Percentiles rank a stretch among this genome's conserved stretches.
Conservation (phyloP, 23 tunicate species). For the Halocynthia roretzi region DNA sequence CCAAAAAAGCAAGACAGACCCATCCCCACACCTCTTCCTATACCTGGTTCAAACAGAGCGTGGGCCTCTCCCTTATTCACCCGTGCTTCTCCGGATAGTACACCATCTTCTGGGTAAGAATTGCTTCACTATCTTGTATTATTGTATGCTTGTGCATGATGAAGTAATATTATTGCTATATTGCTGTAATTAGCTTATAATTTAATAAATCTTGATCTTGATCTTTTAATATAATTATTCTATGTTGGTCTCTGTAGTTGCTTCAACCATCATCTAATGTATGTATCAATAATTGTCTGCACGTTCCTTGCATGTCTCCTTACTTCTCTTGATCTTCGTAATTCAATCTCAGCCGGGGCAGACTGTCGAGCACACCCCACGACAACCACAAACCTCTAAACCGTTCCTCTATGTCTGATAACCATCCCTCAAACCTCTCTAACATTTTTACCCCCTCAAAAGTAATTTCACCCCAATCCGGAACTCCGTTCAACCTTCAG, state of each 20-base stretch:
- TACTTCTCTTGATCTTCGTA: neutral
- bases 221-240: neutral
- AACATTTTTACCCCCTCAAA: neutral
- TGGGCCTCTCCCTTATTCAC: neutral
- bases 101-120: constrained; percentile 7
- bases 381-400: neutral
- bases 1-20: constrained; percentile 15
- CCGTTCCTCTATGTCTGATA: neutral
- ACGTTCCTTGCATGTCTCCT: neutral
- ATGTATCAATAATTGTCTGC: neutral
- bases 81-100: neutral
- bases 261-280: neutral
- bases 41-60: neutral
- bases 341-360: neutral
- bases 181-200: neutral
- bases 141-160: neutral
- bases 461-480: neutral
- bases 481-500: neutral
- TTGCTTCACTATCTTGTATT: neutral
- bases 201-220: too few relatives aligned
- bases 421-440: neutral
- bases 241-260: neutral
- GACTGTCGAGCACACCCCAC: constrained; percentile 6
- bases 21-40: constrained; percentile 21
- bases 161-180: neutral